Evolutionary conservation across 2,797 vertebrate species (phyloP).

Genomic region (Xenopus petersii): DNA sequence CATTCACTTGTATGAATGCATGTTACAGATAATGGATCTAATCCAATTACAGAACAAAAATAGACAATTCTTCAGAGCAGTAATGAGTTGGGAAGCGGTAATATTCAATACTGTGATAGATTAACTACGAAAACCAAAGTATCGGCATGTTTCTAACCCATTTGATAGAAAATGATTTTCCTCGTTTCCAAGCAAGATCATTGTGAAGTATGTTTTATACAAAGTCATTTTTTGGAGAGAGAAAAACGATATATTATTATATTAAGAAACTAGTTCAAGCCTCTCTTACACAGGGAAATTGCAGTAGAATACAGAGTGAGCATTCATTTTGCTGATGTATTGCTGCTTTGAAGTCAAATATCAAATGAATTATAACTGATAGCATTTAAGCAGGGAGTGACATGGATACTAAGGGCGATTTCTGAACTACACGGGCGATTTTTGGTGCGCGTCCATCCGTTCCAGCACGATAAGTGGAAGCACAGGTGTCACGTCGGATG

Average conservation of each 20-base stretch:
- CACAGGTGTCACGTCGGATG: too few relatives aligned
- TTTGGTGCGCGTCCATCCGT: too few relatives aligned
- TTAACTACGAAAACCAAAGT: not conserved
- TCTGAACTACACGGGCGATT: too few relatives aligned
- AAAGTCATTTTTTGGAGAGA: not conserved
- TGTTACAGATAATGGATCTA: not conserved
- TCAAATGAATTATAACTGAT: too few relatives aligned
- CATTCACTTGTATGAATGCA: not conserved
- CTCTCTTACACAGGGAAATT: not conserved
- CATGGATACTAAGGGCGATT: too few relatives aligned
- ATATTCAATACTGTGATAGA: not conserved
- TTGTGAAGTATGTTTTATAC: not conserved
- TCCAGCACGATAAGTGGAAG: too few relatives aligned
- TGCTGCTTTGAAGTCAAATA: too few relatives aligned
- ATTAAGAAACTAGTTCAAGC: not conserved
- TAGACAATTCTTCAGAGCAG: not conserved
- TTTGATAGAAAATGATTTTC: not conserved
- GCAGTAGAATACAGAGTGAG: too few relatives aligned
- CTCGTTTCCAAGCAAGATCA: not conserved
- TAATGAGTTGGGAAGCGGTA: not conserved
- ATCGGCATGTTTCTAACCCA: not conserved
- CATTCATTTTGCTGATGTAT: too few relatives aligned
- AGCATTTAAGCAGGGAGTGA: too few relatives aligned
- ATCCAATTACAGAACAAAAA: slow-evolving; percentile 2
- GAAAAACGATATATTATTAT: too few relatives aligned